Evolutionary conservation across 2,113 vertebrate species (phyloP).

Genomic region (Microtus oregoni): DNA sequence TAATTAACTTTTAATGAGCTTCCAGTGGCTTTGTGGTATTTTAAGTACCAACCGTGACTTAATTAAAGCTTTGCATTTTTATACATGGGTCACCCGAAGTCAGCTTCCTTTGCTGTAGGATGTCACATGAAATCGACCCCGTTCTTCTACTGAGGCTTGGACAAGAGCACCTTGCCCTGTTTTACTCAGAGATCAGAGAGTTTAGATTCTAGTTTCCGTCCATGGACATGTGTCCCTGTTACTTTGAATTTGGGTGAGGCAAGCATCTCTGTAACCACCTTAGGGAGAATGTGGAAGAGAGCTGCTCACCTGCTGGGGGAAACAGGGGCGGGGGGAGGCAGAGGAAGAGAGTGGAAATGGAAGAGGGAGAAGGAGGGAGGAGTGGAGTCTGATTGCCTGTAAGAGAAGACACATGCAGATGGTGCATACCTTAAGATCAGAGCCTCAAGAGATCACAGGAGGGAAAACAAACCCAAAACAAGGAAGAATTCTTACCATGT

Average conservation of each 20-base stretch:
- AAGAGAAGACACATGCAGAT: not conserved
- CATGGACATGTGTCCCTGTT: not conserved
- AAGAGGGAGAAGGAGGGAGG: no score
- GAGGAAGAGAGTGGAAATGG: not conserved
- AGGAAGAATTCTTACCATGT: not conserved
- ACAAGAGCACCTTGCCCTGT: not conserved
- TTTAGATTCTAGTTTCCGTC: not conserved
- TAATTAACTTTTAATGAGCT: slow-evolving; percentile 46
- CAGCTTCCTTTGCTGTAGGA: not conserved
- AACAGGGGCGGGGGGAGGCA: not conserved
- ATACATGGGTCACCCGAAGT: not conserved
- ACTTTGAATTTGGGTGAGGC: not conserved
- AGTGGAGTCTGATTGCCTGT: no score
- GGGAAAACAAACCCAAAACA: not conserved
- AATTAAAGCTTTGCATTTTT: slow-evolving; percentile 35
- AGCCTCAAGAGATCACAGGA: not conserved
- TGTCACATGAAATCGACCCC: not conserved
- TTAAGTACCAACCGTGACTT: slow-evolving; percentile 53
- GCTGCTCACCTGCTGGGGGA: no score
- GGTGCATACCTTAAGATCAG: not conserved
- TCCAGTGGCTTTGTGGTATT: slow-evolving; percentile 40
- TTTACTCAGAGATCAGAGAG: slow-evolving; percentile 8
- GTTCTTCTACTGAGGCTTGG: not conserved
- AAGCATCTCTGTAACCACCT: not conserved
- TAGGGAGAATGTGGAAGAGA: not conserved